phyloP scores from a whole-genome alignment of 2,797 vertebrate genomes.

The Erethizon dorsatum region DNA sequence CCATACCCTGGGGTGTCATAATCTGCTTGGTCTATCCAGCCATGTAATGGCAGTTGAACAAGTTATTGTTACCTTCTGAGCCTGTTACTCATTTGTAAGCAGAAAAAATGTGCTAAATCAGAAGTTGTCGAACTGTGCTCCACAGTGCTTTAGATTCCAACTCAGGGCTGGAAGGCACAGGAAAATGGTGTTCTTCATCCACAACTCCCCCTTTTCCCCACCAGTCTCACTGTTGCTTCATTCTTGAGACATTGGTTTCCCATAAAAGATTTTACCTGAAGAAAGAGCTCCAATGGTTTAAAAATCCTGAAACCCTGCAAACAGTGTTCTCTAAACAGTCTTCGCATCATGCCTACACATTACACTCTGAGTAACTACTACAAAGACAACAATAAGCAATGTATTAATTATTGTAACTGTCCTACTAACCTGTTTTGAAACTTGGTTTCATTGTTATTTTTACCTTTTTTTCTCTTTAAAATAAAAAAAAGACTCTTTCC shows the following conservation, averaged over 20 bases:
- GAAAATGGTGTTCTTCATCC: background rate
- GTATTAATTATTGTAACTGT: too few relatives aligned
- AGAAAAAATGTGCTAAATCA: background rate
- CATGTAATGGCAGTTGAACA: background rate
- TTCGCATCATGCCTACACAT: too few relatives aligned
- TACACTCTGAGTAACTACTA: too few relatives aligned
- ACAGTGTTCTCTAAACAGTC: background rate
- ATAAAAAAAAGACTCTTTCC: background rate
- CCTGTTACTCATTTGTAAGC: background rate
- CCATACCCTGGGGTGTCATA: background rate
- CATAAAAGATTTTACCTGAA: background rate
- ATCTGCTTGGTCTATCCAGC: background rate
- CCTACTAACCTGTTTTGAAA: too few relatives aligned
- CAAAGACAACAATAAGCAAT: too few relatives aligned
- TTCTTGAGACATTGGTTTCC: background rate
- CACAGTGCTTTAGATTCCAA: background rate
- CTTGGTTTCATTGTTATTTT: too few relatives aligned
- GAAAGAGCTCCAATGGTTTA: background rate
- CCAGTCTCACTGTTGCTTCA: background rate
- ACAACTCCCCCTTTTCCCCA: rapidly evolving
- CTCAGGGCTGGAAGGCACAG: background rate
- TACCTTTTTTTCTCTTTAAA: too few relatives aligned
- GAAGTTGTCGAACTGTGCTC: background rate
- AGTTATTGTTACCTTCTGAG: background rate
- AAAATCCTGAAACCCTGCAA: background rate